Percentiles rank a stretch among this genome's conserved stretches.
Conservation (phyloP, 2,797 vertebrate genomes). For the Spea hammondii region DNA sequence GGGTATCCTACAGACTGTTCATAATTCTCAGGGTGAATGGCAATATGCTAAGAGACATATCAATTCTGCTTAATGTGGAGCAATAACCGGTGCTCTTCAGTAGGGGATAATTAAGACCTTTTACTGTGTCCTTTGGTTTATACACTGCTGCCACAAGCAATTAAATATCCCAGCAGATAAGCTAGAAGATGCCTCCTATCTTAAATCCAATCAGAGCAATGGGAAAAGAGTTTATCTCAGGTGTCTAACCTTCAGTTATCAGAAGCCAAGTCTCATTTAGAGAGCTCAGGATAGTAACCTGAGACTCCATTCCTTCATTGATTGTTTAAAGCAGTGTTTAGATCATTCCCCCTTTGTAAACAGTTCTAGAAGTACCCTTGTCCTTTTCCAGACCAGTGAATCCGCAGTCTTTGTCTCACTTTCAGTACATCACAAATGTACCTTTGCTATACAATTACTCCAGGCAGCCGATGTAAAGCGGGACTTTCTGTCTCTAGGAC, state of each 20-base stretch:
- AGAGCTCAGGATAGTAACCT: constrained; percentile 64
- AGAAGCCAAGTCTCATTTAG: constrained; percentile 59
- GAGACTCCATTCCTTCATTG: constrained; percentile 56
- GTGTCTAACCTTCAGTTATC: constrained; percentile 61
- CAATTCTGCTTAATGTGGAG: constrained; percentile 9
- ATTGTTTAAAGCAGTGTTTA: constrained; percentile 57
- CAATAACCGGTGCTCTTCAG: constrained; percentile 36
- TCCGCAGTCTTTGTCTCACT: constrained; percentile 1
- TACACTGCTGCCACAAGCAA: constrained; percentile 55
- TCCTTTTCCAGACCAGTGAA: constrained; percentile 39
- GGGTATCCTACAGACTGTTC: background rate
- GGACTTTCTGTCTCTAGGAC: constrained; percentile 3
- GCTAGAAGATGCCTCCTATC: constrained; percentile 51
- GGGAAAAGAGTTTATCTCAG: constrained; percentile 58
- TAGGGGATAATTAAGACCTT: constrained; percentile 40
- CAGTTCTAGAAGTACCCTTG: constrained; percentile 51
- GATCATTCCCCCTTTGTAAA: constrained; percentile 60
- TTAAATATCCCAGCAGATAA: constrained; percentile 56
- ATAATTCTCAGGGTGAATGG: background rate
- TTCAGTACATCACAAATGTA: constrained; percentile 28
- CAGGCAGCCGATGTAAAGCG: constrained; percentile 9
- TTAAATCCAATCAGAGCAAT: constrained; percentile 33
- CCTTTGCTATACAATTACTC: constrained; percentile 32
- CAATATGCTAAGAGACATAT: constrained; percentile 18
- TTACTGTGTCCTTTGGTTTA: constrained; percentile 49